Base-by-base conservation (phyloP, 2,113 vertebrate genomes). In the Gallinago paraguaiae region DNA sequence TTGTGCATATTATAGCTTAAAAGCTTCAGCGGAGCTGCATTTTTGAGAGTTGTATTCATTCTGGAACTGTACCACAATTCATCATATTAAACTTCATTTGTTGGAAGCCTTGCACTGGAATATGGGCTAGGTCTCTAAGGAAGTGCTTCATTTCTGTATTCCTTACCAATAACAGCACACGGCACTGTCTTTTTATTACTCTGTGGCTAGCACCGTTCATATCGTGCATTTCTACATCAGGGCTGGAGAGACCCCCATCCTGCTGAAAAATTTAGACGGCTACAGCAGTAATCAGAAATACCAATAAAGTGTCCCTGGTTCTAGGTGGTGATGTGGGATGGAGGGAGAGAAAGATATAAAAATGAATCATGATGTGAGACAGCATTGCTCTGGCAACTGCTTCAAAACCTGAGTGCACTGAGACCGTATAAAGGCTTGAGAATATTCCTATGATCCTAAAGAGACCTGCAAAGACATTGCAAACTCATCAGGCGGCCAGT, bases 261-360 rank as follows among this genome's bases (percentile, higher is more conserved):
- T 96, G 95, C 97, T 97, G 98, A 98, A 98, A 98, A 98, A 98
- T 98, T 98, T 98, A 98, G 98, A 98, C 93, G 71, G 97, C 97
- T 97, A 93, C 96, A 97, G 97, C 92, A 97, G 98, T 97, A 98
- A 98, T 98, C 98, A 98, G 97, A 98, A 98, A 98, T 97, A 98
- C 97, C 97, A 98, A 98, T 98, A 98, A 98, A 98, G 97, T 97
- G 97, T 98, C 97, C 97, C 97, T 59, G 75, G 97, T 98, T 96
- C 97, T 98, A 86, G 88, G 96, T 96, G 96, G 98, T 98, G 98
- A 97, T 97, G 96, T 98, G 98, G 97, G 97, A 97, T 98, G 96
- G 97, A 97, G 96, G 96, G 97, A 97, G 93, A 98, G 97, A 96
- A 97, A 98, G 97, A 97, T 98, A 98, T 98, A 98, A 98, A 98